phyloP scores from a whole-genome alignment of 2,888 invertebrate species.

The Orgyia antiqua region DNA sequence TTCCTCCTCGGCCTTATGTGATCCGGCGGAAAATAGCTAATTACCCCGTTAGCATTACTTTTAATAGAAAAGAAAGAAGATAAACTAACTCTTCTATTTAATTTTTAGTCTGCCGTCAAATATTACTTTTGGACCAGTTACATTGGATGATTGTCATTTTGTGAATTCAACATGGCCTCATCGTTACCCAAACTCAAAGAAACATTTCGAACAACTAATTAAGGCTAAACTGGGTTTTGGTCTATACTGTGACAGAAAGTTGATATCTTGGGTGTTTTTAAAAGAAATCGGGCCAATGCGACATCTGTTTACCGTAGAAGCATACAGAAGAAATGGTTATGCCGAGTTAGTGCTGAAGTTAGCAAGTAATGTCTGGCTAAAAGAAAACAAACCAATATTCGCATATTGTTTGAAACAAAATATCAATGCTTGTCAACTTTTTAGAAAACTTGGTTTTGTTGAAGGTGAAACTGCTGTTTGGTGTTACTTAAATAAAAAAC shows the following conservation, averaged over 20 bases:
- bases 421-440: slow-evolving; percentile 34
- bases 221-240: slow-evolving; percentile 41
- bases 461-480: slow-evolving; percentile 27
- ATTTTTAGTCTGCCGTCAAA: slow-evolving; percentile 31
- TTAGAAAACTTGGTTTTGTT: slow-evolving; percentile 39
- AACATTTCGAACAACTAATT: slow-evolving; percentile 40
- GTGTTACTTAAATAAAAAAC: slow-evolving; percentile 23
- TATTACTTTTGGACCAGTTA: slow-evolving; percentile 30
- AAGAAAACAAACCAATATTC: slow-evolving; percentile 32
- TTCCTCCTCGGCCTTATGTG: too few relatives aligned
- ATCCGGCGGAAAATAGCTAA: too few relatives aligned
- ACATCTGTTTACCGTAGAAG: slow-evolving; percentile 45
- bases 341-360: slow-evolving; percentile 41
- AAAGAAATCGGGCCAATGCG: slow-evolving; percentile 44
- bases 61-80: too few relatives aligned
- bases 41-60: too few relatives aligned
- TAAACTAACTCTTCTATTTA: too few relatives aligned
- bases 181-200: slow-evolving; percentile 31
- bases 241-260: slow-evolving; percentile 29
- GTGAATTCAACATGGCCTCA: slow-evolving; percentile 46
- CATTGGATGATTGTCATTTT: slow-evolving; percentile 30
- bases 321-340: slow-evolving; percentile 46
- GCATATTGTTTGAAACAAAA: slow-evolving; percentile 42
- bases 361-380: slow-evolving; percentile 34
- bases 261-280: slow-evolving; percentile 43